Conservation (phyloP, 2,888 invertebrate genomes). For the Aphodius granarius region DNA sequence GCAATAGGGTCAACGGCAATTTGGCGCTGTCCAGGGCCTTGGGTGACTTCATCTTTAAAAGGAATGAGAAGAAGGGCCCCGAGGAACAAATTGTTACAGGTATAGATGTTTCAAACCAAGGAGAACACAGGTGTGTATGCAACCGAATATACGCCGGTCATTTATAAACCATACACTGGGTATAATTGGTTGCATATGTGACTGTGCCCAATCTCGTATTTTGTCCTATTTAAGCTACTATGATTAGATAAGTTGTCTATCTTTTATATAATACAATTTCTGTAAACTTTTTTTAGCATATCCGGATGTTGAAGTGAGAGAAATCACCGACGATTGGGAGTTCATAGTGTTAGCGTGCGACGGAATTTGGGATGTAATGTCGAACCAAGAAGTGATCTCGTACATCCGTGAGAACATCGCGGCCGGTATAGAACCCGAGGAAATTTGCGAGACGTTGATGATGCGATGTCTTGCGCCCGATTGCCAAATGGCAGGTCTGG, state of each 20-base stretch:
- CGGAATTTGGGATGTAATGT: conserved; percentile 99
- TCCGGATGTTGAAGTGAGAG: conserved; percentile 86
- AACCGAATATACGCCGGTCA: too few species aligned
- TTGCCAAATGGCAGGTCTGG: conserved; percentile 94
- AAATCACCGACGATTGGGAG: conserved; percentile 89
- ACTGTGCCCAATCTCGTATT: too few species aligned
- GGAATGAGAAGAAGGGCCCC: conserved; percentile 79
- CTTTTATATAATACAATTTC: too few species aligned
- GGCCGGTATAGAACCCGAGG: conserved; percentile 84
- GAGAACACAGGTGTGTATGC: too few species aligned
- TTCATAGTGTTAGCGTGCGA: conserved; percentile 97
- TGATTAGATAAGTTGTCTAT: not conserved
- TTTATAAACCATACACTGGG: too few species aligned
- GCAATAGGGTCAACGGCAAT: conserved; percentile 97
- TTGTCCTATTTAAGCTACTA: not conserved
- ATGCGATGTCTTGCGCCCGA: conserved; percentile 95
- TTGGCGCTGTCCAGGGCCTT: conserved; percentile 93
- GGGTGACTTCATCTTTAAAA: conserved; percentile 96
- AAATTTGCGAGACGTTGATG: conserved; percentile 95
- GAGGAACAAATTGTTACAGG: conserved; percentile 98
- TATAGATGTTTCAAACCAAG: conserved; percentile 52
- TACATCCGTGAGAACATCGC: conserved; percentile 86
- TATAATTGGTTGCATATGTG: too few species aligned
- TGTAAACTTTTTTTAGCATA: conserved; percentile 65
- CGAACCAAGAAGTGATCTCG: conserved; percentile 89